Percentiles rank a stretch among this genome's conserved stretches.
phyloP scores from a whole-genome alignment of 2,888 invertebrate genomes.

The Meiosimyza decipiens region DNA sequence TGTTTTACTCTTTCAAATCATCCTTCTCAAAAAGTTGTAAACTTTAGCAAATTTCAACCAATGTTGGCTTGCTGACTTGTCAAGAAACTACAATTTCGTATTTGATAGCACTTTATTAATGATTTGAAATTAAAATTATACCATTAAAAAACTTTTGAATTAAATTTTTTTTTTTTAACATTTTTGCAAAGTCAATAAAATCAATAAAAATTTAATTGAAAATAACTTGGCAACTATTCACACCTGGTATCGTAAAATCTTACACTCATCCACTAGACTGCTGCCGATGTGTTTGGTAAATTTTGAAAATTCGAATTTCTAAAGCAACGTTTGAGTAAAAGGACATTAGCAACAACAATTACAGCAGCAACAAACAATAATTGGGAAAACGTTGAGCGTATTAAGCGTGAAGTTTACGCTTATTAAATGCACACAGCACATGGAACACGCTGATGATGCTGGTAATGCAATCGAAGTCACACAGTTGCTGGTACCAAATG shows the following conservation, averaged over 20 bases:
- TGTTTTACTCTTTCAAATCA: neutral
- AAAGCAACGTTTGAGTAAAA: slow-evolving; percentile 38
- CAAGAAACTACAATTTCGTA: too few relatives aligned
- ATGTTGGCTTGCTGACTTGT: too few relatives aligned
- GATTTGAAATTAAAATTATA: too few relatives aligned
- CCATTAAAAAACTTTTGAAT: too few relatives aligned
- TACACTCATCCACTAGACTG: slow-evolving; percentile 35
- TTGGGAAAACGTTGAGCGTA: slow-evolving; percentile 50
- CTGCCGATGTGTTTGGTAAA: slow-evolving; percentile 23
- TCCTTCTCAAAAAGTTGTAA: neutral
- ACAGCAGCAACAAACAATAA: slow-evolving; percentile 36
- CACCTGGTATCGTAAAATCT: slow-evolving; percentile 13
- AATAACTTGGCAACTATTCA: neutral
- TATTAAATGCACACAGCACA: slow-evolving; percentile 51
- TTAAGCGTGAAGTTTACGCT: slow-evolving; percentile 66
- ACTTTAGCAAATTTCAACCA: too few relatives aligned
- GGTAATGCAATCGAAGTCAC: neutral
- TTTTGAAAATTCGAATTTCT: slow-evolving; percentile 24
- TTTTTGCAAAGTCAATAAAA: too few relatives aligned
- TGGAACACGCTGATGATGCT: neutral
- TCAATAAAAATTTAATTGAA: neutral
- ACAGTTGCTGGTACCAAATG: slow-evolving; percentile 3
- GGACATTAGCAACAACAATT: slow-evolving; percentile 28
- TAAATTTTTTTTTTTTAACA: too few relatives aligned
- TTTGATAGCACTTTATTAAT: too few relatives aligned